These are phyloP conservation scores for Paralichthys olivaceus DNA, from an alignment of 2,113 vertebrate species.

Conservation along the genomic window DNA sequence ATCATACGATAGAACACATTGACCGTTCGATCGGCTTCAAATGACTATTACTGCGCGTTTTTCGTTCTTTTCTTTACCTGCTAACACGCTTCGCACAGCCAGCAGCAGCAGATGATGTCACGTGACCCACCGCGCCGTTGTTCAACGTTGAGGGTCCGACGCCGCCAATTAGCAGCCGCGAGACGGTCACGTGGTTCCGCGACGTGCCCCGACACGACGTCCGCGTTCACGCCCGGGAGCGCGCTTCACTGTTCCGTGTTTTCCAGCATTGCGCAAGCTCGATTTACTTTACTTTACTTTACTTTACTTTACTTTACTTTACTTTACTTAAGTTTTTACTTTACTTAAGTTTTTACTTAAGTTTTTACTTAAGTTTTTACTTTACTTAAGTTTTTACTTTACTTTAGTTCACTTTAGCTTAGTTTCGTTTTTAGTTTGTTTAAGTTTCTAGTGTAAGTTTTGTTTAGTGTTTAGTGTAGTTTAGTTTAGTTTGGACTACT, in stretches of 20 bases:
- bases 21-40: background rate
- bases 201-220: conserved; percentile 13
- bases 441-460: too few species aligned
- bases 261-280: background rate
- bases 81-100: conserved; percentile 84
- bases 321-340: too few species aligned
- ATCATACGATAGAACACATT: accelerated
- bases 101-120: conserved; percentile 81
- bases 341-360: too few species aligned
- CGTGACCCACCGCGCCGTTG: conserved; percentile 75
- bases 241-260: background rate
- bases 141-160: conserved; percentile 44
- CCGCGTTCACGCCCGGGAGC: conserved; percentile 4
- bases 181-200: conserved; percentile 40
- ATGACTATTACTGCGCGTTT: background rate
- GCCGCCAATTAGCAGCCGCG: conserved; percentile 45
- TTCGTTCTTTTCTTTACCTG: conserved; percentile 75
- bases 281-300: background rate
- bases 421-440: too few species aligned
- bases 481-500: too few species aligned
- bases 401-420: background rate
- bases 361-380: too few species aligned
- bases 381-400: too few species aligned
- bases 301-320: too few species aligned
- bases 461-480: too few species aligned